Evolutionary conservation across 2,888 invertebrate genomes (phyloP).

Genomic region (Leptothorax acervorum): DNA sequence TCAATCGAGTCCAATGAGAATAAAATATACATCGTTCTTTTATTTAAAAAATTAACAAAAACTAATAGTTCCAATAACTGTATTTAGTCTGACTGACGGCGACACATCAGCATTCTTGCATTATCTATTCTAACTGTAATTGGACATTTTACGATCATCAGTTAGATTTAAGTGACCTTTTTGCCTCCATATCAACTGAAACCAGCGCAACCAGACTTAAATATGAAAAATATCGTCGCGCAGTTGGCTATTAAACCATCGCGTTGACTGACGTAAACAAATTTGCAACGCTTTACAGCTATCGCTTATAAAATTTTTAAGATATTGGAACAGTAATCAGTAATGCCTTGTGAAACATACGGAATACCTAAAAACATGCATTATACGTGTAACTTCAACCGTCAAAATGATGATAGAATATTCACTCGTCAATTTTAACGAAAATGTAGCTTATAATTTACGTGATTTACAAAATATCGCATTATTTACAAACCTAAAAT

Average conservation of each 20-base stretch:
- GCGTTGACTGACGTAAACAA: conserved; percentile 27
- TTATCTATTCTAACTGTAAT: conserved; percentile 8
- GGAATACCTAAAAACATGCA: conserved; percentile 2
- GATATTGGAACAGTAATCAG: conserved; percentile 18
- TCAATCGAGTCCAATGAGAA: not conserved
- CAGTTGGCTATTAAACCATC: conserved; percentile 26
- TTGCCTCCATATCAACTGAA: conserved; percentile 16
- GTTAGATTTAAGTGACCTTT: conserved; percentile 23
- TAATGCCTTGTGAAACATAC: conserved; percentile 14
- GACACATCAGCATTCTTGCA: not conserved
- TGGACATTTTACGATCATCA: conserved; percentile 10
- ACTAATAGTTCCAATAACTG: not conserved
- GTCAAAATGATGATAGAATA: conserved; percentile 11
- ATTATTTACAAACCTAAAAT: conserved; percentile 16
- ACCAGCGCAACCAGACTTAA: conserved; percentile 21
- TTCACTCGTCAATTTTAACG: conserved; percentile 18
- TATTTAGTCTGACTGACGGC: not conserved
- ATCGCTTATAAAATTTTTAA: conserved; percentile 36
- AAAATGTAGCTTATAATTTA: conserved; percentile 4
- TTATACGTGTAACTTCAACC: not conserved
- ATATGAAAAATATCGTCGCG: conserved; percentile 37
- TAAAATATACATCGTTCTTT: not conserved
- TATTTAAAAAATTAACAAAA: not conserved
- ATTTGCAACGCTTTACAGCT: conserved; percentile 26
- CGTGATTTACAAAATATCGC: not conserved